These are phyloP conservation scores for Kryptopterus vitreolus DNA, from an alignment of 2,797 vertebrate species.

Conservation along the genomic window DNA sequence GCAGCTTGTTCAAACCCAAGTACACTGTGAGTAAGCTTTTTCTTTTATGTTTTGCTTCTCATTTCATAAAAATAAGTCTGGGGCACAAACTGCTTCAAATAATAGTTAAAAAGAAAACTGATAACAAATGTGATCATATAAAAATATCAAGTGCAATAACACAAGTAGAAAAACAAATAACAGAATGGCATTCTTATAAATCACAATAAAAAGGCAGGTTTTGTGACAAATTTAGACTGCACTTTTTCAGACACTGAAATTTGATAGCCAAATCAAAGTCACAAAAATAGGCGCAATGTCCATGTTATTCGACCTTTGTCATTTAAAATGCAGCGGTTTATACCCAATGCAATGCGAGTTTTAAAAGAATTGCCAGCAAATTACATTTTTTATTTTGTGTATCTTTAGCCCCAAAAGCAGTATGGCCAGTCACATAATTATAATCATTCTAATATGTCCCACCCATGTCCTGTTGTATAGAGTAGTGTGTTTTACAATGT, in stretches of 20 bases:
- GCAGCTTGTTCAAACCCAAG: constrained; percentile 83
- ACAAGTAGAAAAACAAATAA: not conserved
- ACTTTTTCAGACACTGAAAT: not conserved
- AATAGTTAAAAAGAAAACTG: not conserved
- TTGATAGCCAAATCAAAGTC: not conserved
- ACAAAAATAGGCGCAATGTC: not conserved
- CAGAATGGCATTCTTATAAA: not conserved
- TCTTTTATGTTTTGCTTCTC: not conserved
- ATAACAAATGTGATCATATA: not conserved
- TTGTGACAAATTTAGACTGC: not conserved
- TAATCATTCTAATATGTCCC: not conserved
- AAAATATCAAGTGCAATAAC: not conserved
- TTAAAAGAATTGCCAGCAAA: not conserved
- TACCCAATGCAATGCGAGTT: not conserved
- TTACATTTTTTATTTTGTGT: not conserved
- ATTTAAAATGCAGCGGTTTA: not conserved
- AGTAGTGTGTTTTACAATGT: constrained; percentile 46
- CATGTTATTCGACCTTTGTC: not conserved
- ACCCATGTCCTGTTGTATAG: constrained; percentile 38
- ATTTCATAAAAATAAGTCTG: not conserved
- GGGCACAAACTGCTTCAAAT: not conserved
- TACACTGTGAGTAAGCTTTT: constrained; percentile 73
- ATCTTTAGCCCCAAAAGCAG: not conserved
- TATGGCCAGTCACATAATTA: not conserved
- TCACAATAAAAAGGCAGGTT: not conserved